Conservation (phyloP, 92 coral and sea anemone genomes). For the Plumapathes pennacea region DNA sequence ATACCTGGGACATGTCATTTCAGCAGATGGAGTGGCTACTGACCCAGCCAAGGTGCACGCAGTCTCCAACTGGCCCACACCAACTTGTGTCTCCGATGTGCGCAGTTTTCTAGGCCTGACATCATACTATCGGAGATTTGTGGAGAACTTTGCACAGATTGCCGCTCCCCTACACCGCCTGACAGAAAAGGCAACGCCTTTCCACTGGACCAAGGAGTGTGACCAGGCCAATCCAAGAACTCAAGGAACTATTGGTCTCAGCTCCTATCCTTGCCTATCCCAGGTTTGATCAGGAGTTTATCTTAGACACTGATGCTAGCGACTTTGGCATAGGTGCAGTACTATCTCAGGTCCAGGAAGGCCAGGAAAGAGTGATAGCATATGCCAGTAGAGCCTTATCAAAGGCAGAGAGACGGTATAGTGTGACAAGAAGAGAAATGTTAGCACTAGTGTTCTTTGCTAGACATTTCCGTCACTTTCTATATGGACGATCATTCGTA, state of each 20-base stretch:
- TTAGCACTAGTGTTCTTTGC: constrained; percentile 18
- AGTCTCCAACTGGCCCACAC: constrained; percentile 18
- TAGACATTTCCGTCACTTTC: constrained; percentile 1
- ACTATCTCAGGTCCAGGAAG: constrained; percentile 22
- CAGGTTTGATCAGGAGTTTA: constrained; percentile 27
- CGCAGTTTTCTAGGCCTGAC: constrained; percentile 17
- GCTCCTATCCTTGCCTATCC: constrained; percentile 38
- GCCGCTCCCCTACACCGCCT: constrained; percentile 17
- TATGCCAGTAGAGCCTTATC: constrained; percentile 31
- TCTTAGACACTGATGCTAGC: constrained; percentile 42
- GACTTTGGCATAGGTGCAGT: constrained; percentile 25
- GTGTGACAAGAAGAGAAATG: constrained; percentile 28
- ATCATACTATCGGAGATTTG: constrained; percentile 33
- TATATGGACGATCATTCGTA: constrained; percentile 8
- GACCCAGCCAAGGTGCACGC: constrained; percentile 34
- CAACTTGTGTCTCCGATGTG: constrained; percentile 14
- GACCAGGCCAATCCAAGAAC: constrained; percentile 3
- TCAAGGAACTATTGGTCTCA: constrained; percentile 5
- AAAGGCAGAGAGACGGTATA: constrained; percentile 27
- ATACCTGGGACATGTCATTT: constrained; percentile 30
- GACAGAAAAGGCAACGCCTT: constrained; percentile 15
- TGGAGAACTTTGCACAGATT: constrained; percentile 26
- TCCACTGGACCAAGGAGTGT: constrained; percentile 17
- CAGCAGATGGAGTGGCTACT: constrained; percentile 31
- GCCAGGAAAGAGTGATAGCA: constrained; percentile 21